phyloP scores from a whole-genome alignment of 2,888 invertebrate species.

The Synergus gifuensis region DNA sequence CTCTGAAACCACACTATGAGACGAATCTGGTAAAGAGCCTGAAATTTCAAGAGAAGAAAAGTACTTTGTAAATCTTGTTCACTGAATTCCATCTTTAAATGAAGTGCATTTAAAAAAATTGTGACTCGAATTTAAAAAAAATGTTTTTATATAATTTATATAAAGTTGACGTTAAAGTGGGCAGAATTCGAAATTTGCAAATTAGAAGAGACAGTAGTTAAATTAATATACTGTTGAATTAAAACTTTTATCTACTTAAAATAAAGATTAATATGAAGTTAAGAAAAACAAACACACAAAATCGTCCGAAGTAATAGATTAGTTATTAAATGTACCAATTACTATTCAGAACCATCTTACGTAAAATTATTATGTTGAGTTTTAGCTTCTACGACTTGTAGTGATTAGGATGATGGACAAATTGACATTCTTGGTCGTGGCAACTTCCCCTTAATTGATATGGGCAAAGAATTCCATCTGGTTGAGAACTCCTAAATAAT shows the following conservation, averaged over 20 bases:
- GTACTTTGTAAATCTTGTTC: constrained; percentile 19
- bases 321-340: constrained; percentile 47
- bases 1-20: constrained; percentile 27
- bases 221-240: neutral
- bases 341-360: constrained; percentile 74
- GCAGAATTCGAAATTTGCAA: neutral
- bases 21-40: constrained; percentile 20
- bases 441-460: constrained; percentile 76
- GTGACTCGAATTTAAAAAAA: neutral
- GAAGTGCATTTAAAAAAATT: neutral
- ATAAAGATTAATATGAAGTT: neutral
- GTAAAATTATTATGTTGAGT: constrained; percentile 65
- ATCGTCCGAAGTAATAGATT: neutral
- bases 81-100: neutral
- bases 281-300: neutral
- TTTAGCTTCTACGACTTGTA: constrained; percentile 66
- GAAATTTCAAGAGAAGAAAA: constrained; percentile 20
- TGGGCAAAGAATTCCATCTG: constrained; percentile 74
- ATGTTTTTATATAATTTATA: neutral
- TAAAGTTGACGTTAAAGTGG: neutral
- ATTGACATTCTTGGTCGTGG: constrained; percentile 74
- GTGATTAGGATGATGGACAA: constrained; percentile 70
- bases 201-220: neutral
- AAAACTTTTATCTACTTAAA: neutral
- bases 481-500: constrained; percentile 68